Evolutionary conservation across 2,113 vertebrate genomes (phyloP).

Genomic region (Eulemur rufifrons): DNA sequence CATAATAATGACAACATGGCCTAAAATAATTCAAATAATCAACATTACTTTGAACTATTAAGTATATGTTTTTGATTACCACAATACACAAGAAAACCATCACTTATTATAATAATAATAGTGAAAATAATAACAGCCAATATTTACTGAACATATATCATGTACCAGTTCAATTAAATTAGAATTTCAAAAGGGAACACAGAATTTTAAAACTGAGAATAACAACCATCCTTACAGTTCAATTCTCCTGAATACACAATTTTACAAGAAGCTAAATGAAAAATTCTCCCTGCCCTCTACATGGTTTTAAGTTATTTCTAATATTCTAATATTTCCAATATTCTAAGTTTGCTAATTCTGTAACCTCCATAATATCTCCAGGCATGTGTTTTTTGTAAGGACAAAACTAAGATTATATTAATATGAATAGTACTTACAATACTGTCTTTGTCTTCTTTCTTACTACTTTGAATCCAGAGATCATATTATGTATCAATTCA

Average conservation of each 20-base stretch:
- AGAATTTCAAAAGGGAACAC: not conserved
- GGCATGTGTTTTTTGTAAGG: not conserved
- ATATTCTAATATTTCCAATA: not conserved
- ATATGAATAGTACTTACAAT: constrained; percentile 65
- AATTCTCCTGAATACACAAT: not conserved
- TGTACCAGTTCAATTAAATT: not conserved
- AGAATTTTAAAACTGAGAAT: constrained; percentile 22
- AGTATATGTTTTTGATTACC: not conserved
- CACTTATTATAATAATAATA: not conserved
- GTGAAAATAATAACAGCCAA: not conserved
- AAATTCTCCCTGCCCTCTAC: not conserved
- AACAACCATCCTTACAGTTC: not conserved
- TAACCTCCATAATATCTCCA: not conserved
- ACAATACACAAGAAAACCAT: not conserved
- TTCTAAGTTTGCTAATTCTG: not conserved
- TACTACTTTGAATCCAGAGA: constrained; percentile 19
- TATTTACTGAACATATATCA: not conserved
- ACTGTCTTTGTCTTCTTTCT: constrained; percentile 71
- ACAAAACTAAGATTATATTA: not conserved
- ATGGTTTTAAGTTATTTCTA: not conserved
- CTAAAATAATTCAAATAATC: not conserved
- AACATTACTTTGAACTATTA: not conserved
- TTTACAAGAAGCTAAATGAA: not conserved
- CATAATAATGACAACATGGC: not conserved
- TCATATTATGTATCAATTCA: constrained; percentile 39